Evolutionary conservation across 2,797 vertebrate genomes (phyloP).

Genomic region (Gorsachius magnificus): DNA sequence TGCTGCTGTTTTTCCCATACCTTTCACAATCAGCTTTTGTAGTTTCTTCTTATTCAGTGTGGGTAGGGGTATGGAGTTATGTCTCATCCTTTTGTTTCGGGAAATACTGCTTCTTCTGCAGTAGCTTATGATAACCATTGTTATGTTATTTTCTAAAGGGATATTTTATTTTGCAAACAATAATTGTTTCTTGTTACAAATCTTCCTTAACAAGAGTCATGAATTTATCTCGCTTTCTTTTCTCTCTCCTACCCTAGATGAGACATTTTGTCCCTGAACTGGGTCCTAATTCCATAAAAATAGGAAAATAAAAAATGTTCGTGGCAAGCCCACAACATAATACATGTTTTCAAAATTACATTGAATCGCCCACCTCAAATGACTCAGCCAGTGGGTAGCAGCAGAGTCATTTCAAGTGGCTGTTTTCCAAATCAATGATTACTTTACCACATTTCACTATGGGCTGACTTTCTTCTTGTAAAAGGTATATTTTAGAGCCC

Average conservation of each 20-base stretch:
- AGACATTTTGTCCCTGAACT: constrained; percentile 3
- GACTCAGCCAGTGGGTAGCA: constrained; percentile 51
- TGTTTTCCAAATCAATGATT: constrained; percentile 30
- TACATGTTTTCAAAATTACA: constrained; percentile 15
- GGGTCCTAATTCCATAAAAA: constrained; percentile 5
- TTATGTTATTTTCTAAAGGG: background rate
- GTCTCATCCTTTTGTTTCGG: background rate
- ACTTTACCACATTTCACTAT: background rate
- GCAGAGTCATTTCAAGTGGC: constrained; percentile 11
- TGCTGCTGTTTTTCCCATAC: background rate
- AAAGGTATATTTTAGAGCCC: background rate
- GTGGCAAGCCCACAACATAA: background rate
- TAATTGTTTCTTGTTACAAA: background rate
- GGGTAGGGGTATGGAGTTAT: background rate
- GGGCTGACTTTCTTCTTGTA: background rate
- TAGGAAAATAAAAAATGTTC: background rate
- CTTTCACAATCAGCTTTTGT: background rate
- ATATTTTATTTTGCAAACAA: background rate
- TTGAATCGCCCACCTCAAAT: constrained; percentile 46
- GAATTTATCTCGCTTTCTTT: background rate
- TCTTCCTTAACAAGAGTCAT: background rate
- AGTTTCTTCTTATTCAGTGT: background rate
- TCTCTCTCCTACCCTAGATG: background rate
- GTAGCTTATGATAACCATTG: background rate
- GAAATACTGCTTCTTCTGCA: background rate